A percentile compares a stretch with the other conserved stretches of the same genome.
Evolutionary conservation across 2,797 vertebrate species (phyloP).

Genomic region (Peromyscus melanophrys): DNA sequence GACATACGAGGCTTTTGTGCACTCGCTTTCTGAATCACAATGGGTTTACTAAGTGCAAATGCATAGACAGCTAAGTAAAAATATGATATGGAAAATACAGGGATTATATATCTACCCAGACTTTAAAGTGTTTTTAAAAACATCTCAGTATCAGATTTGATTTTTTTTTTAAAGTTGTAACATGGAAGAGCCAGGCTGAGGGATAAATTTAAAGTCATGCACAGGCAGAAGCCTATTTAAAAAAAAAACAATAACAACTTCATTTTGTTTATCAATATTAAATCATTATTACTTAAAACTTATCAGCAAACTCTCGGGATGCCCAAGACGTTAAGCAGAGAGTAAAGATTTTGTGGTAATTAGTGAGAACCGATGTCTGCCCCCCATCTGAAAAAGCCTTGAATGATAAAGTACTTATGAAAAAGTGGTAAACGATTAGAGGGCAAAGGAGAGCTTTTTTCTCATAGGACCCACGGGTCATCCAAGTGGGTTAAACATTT

Average conservation of each 20-base stretch:
- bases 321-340: background rate
- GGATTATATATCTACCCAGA: background rate
- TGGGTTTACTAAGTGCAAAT: background rate
- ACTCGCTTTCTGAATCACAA: conserved; percentile 27
- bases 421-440: background rate
- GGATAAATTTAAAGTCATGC: background rate
- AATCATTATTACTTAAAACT: background rate
- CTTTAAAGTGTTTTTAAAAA: conserved; percentile 4
- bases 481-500: background rate
- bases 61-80: background rate
- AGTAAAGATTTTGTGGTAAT: background rate
- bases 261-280: background rate
- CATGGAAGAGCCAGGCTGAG: background rate
- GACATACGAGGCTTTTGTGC: background rate
- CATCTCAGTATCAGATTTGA: background rate
- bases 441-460: background rate
- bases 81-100: background rate
- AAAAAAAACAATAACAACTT: background rate
- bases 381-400: background rate
- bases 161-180: background rate
- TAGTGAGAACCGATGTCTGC: background rate
- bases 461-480: background rate
- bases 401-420: background rate
- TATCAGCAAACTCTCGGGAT: background rate
- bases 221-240: background rate